These are phyloP conservation scores for Myopa tessellatipennis DNA, from an alignment of 2,888 invertebrate genomes.

Conservation along the genomic window DNA sequence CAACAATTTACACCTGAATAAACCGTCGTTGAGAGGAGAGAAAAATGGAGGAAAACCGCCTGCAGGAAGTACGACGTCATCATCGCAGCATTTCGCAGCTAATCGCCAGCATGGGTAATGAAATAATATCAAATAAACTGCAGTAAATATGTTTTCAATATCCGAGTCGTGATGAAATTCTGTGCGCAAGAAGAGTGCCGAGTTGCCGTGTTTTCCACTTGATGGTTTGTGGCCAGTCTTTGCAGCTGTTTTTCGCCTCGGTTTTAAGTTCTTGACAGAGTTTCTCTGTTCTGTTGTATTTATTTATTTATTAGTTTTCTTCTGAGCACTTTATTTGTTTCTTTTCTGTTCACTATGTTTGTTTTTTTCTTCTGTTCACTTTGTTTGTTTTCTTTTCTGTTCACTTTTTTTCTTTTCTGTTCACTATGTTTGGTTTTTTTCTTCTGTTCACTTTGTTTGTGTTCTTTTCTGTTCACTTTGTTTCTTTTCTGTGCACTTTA, in stretches of 20 bases:
- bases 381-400: not conserved
- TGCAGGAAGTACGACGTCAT: slow-evolving; percentile 60
- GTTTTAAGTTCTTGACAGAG: not conserved
- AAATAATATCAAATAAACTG: slow-evolving; percentile 26
- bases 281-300: too few relatives aligned
- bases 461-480: not conserved
- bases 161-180: not conserved
- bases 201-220: too few relatives aligned
- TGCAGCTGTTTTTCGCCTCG: too few relatives aligned
- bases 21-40: not conserved
- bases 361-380: not conserved
- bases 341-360: not conserved
- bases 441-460: not conserved
- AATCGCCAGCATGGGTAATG: slow-evolving; percentile 65
- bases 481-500: not conserved
- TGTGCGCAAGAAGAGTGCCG: not conserved
- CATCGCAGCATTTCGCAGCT: slow-evolving; percentile 68
- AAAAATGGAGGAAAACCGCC: slow-evolving; percentile 47
- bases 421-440: not conserved
- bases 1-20: not conserved
- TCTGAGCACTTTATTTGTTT: too few relatives aligned
- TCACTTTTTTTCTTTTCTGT: not conserved
- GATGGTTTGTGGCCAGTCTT: not conserved
- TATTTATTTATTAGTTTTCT: too few relatives aligned
- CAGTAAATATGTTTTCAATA: not conserved